Base-by-base conservation (phyloP, 2,797 vertebrate genomes). In the Pseudocheirus occidentalis region DNA sequence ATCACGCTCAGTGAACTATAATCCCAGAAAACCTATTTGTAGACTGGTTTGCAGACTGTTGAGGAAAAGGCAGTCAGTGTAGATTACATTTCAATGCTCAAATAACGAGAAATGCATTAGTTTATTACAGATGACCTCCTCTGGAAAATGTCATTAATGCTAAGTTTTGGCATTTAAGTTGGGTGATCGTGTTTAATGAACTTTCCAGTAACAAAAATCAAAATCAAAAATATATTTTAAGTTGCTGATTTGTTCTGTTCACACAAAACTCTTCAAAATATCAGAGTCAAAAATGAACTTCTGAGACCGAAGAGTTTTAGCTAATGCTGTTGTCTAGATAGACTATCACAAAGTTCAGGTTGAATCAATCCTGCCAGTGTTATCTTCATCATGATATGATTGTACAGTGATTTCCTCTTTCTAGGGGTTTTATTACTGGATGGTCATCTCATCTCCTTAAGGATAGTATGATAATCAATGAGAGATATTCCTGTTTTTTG, bases 151-250 rank as follows among this genome's bases (percentile, higher is more conserved):
- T 1, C 56, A 62, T 28, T 92, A 29, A 56, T 10, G 40, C 16
- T 40, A 73, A 73, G n/a, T 73, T 73, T 73, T 73, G n/a, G 5
- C 4, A 91, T 92, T 59, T 1, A 31, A 66, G 21, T 66, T 92
- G 24, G 50, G 3, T 66, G 89, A 18, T 40, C 92, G 90, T 66
- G 10, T 12, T 94, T 59, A 94, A 56, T 91, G 18, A 94, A 54
- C 0, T 55, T 95, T 93, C 52, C 90, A 11, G 52, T 81, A 55
- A 55, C 0, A 91, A 66, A 92, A n/a, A 55, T 54, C n/a, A n/a
- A n/a, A n/a, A n/a, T n/a, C n/a, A 90, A 55, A 66, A 73, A n/a
- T 66, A 66, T 66, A 66, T n/a, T 66, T 92, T 95, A 90, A 59
- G 57, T 50, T 94, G n/a, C 52, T 91, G 14, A 93, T 66, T 94